Base-by-base conservation (phyloP, 2,888 invertebrate species). In the Lycaena phlaeas region DNA sequence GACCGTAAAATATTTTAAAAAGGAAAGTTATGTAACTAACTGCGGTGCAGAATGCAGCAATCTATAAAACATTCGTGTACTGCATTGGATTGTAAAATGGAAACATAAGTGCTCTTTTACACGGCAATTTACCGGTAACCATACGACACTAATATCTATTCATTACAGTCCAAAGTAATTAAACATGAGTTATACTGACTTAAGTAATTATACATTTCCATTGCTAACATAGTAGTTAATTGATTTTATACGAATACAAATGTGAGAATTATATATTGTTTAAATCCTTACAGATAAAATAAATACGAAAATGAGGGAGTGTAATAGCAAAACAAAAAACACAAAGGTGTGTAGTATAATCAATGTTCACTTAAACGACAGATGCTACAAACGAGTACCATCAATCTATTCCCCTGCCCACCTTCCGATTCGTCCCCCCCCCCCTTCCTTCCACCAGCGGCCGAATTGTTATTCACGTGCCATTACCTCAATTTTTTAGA, bases 401-500 rank as follows among this genome's bases (percentile, higher is more conserved):
- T 81, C 81, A 78, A 81, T 82, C 81, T 75, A 72, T 66, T 62
- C 64, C 61, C 58, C 64, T 51, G 50, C 47, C 52, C 48, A 50
- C 52, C 52, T 48, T 46, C 48, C 52, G 45, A 45, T 45, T 49
- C 54, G 48, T 49, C 51, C 55, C 56, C 65, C 64, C 64, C 56
- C 57, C 42, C 44, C 51, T 53, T 54, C 62, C 62, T 11, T 60
- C 54, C 54, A 31, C 45, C 36, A 46, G 52, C 53, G 53, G 55
- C 56, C 68, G 71, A 81, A 81, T 82, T 81, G 81, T 79, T 81
- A 82, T 82, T 81, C 81, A 76, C 78, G 73, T 79, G 74, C 78
- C 81, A 82, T 78, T 81, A 79, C 81, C 74, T 79, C 79, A 81
- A 72, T 82, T 82, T 81, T 82, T 82, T 81, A 76, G 74, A 71